Conservation (phyloP, 2,797 vertebrate genomes). For the Artibeus lituratus region DNA sequence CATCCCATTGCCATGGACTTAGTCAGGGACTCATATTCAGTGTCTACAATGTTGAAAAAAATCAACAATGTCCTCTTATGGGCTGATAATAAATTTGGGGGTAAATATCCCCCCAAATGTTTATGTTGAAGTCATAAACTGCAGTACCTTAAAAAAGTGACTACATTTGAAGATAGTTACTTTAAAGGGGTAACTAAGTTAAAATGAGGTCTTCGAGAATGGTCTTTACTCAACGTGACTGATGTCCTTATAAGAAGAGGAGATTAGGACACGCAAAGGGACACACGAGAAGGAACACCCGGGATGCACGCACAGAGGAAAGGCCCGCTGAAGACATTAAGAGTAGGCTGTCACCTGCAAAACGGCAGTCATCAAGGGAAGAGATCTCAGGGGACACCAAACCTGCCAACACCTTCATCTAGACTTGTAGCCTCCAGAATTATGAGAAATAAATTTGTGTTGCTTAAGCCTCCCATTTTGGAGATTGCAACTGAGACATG, state of each 20-base stretch:
- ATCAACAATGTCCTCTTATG: background rate
- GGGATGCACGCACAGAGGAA: background rate
- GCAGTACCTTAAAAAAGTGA: background rate
- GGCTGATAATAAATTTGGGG: background rate
- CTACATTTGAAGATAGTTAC: background rate
- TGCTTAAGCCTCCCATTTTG: background rate
- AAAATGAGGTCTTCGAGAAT: background rate
- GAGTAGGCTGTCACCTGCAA: background rate
- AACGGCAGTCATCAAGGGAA: background rate
- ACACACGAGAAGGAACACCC: background rate
- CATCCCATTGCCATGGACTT: background rate
- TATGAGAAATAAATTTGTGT: background rate
- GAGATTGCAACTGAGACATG: background rate
- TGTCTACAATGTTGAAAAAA: background rate
- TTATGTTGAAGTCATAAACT: background rate
- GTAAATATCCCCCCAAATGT: background rate
- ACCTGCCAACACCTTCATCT: background rate
- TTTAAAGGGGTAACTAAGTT: background rate
- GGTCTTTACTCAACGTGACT: background rate
- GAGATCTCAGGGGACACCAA: background rate
- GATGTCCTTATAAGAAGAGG: background rate
- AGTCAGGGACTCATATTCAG: background rate
- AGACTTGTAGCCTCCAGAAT: background rate
- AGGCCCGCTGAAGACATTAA: background rate
- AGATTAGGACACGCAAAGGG: background rate